Conservation (phyloP, 2,888 invertebrate species). For the Carcina quercana region DNA sequence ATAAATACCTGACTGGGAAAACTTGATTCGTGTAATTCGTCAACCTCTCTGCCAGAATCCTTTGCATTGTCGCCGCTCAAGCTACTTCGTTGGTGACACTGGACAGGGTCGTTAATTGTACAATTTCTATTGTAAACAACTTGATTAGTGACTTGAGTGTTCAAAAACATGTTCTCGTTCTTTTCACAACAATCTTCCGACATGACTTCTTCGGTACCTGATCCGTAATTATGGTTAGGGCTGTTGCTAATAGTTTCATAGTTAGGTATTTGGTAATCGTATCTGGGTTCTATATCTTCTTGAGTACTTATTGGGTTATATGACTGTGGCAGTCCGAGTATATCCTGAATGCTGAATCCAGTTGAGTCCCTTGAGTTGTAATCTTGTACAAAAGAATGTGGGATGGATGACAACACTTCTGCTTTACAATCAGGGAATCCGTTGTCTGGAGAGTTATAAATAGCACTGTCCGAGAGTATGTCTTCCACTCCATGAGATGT, state of each 20-base stretch:
- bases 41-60: constrained; percentile 43
- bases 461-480: constrained; percentile 49
- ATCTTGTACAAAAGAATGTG: constrained; percentile 52
- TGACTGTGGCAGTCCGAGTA: constrained; percentile 58
- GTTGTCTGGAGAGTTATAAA: constrained; percentile 36
- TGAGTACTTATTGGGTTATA: constrained; percentile 35
- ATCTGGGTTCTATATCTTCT: constrained; percentile 44
- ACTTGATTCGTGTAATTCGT: constrained; percentile 45
- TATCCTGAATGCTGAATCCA: constrained; percentile 67
- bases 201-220: constrained; percentile 43
- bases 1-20: constrained; percentile 53
- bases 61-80: constrained; percentile 38
- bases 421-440: constrained; percentile 43
- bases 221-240: constrained; percentile 46
- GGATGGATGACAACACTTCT: constrained; percentile 42
- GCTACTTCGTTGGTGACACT: constrained; percentile 43
- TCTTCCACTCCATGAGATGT: constrained; percentile 61
- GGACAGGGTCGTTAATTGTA: constrained; percentile 41
- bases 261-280: constrained; percentile 51
- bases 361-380: constrained; percentile 67
- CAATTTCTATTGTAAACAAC: constrained; percentile 43
- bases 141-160: constrained; percentile 37
- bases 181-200: constrained; percentile 39
- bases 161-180: constrained; percentile 31
- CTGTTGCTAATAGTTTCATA: constrained; percentile 60